phyloP scores from a whole-genome alignment of 2,797 vertebrate species.

The Anabacerthia variegaticeps region DNA sequence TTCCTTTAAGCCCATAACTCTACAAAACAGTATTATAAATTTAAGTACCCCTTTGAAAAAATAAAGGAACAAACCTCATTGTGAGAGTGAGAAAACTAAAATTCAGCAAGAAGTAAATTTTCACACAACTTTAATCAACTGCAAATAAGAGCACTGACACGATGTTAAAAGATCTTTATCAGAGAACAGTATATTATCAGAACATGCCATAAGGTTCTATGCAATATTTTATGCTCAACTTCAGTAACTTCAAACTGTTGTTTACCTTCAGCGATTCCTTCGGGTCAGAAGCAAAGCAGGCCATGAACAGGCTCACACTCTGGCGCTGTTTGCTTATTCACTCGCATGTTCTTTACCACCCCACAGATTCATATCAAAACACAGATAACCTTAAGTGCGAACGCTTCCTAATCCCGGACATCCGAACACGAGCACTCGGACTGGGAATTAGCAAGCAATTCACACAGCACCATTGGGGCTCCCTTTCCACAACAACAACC shows the following conservation, averaged over 20 bases:
- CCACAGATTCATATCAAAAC: neutral
- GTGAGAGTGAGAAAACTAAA: neutral
- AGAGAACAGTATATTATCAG: neutral
- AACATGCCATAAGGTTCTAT: rapidly evolving
- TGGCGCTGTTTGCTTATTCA: neutral
- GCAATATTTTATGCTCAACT: neutral
- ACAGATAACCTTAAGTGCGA: rapidly evolving
- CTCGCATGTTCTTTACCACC: neutral
- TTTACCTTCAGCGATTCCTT: neutral
- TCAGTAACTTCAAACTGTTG: neutral
- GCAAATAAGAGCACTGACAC: neutral
- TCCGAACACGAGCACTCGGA: neutral
- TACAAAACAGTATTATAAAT: neutral
- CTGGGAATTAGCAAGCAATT: neutral
- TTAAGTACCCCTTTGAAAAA: neutral
- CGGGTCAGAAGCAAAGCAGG: neutral
- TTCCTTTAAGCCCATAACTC: neutral
- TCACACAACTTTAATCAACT: neutral
- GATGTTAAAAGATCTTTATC: neutral
- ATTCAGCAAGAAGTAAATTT: neutral
- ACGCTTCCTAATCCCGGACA: neutral
- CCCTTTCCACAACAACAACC: neutral
- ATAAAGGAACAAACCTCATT: neutral
- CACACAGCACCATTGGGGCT: neutral
- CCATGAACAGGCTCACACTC: neutral